Evolutionary conservation across 2,888 invertebrate species (phyloP), one percentile per base, ranked within the genome.

Genomic region (Sphecodes monilicornis): DNA sequence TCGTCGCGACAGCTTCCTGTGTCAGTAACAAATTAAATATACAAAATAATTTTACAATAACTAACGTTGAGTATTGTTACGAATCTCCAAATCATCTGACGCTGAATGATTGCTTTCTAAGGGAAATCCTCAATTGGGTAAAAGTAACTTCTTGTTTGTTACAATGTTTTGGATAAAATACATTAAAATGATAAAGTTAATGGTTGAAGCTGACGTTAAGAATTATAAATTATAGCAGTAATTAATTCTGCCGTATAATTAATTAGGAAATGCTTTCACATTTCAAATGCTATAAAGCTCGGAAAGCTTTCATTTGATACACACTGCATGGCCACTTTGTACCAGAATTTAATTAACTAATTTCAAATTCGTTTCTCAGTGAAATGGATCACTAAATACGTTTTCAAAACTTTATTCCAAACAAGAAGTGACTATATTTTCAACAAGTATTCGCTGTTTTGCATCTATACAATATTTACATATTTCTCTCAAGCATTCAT

Each of bases 381-480:
- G 22, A 68, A 5, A 36, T n/a, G 3, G 22, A 13, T 13, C n/a
- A 5, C 0, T n/a, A 39, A n/a, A 29, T 46, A 50, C 32, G 29
- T 29, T 50, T 10, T 8, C 36, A n/a, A 36, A 54, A 54, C 16
- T 50, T 72, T 18, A 13, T 36, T 50, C 16, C 36, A 50, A 72
- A 50, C 36, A 50, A 36, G 46, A n/a, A 6, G 36, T n/a, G n/a
- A 68, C 39, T 39, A 39, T 4, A 39, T 39, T 68, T 39, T n/a
- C 22, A 68, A 68, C 68, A 39, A 68, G 22, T 13, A 13, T 22
- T 8, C 32, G 39, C 39, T 22, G 13, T 5, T 39, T 39, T 68
- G n/a, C 4, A 13, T n/a, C 39, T 68, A 39, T 68, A 68, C 68
- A 68, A 68, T 68, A 68, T 68, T 68, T 68, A 68, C 68, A 68